Percentiles rank a stretch among this genome's conserved stretches.
phyloP scores from a whole-genome alignment of 2,888 invertebrate species.

The Eugnorisma glareosa region DNA sequence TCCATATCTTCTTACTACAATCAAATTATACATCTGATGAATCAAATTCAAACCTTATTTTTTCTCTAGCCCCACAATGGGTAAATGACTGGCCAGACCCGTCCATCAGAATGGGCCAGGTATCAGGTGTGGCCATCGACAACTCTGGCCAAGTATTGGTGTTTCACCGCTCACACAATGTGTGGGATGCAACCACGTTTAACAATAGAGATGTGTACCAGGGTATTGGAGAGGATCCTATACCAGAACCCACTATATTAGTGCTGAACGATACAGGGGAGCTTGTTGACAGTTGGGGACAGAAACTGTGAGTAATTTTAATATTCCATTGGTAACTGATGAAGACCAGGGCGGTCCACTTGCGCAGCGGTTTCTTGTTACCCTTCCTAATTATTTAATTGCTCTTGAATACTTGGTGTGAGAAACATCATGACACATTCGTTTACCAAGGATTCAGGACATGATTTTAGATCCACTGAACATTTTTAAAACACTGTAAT shows the following conservation, averaged over 20 bases:
- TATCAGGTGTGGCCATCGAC: conserved; percentile 95
- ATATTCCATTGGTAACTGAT: background rate
- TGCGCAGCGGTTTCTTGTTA: background rate
- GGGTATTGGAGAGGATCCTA: conserved; percentile 90
- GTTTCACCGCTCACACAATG: conserved; percentile 94
- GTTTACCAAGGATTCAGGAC: background rate
- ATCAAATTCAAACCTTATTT: background rate
- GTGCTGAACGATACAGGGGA: conserved; percentile 92
- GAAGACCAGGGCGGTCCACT: background rate
- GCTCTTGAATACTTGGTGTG: background rate
- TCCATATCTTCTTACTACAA: background rate
- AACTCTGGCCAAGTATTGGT: conserved; percentile 93
- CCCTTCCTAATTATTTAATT: background rate
- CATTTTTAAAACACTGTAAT: background rate
- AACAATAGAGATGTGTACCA: conserved; percentile 89
- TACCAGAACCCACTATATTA: conserved; percentile 92
- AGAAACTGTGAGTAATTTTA: conserved; percentile 91
- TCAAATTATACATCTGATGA: background rate
- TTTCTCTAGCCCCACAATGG: conserved; percentile 87
- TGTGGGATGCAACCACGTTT: conserved; percentile 92
- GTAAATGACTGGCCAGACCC: conserved; percentile 91
- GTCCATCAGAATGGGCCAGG: conserved; percentile 92
- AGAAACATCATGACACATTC: background rate
- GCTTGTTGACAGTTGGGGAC: conserved; percentile 92
- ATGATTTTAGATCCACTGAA: background rate